Evolutionary conservation across 2,113 vertebrate species (phyloP), one percentile per base, ranked within the genome.

Genomic region (Apus apus): DNA sequence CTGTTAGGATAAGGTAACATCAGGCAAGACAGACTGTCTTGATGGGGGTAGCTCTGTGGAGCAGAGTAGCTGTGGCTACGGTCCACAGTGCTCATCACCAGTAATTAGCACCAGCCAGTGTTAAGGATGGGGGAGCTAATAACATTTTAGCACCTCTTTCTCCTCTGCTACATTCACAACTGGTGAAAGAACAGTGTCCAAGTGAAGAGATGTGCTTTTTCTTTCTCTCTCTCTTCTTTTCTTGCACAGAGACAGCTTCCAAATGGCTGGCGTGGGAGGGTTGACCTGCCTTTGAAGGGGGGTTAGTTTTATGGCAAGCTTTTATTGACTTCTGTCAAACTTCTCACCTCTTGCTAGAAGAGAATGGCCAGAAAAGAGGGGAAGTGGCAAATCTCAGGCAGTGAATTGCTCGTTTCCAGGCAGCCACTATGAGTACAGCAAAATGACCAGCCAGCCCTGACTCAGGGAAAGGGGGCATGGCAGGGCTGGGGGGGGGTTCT

Each of bases 271-370:
- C 1, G 25, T 62, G 43, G 70, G 72, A 92, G 43, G 22, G 22
- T 22, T 66, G 45, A 46, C 73, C 57, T 77, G 90, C 85, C 90
- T 96, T 96, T 96, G 87, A 94, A 90, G 79, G 45, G 45, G 76
- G 17, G 10, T 51, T 87, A 5, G 57, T 78, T 96, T 95, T 95
- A 96, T 89, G 88, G 72, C 90, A 34, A 89, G 51, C 18, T 67
- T 93, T 95, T 92, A 96, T 88, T 89, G 92, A 86, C 83, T 86
- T 90, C 61, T 94, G 92, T 88, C 84, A 94, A 96, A 83, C 72
- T 95, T 95, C 85, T 93, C 88, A 78, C 90, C 85, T 96, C 92
- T 72, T 22, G 75, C 26, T 48, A 57, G 65, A 89, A 75, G 85
- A 78, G 83, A 46, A 89, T 73, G 62, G 46, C 90, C 85, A 70